These are phyloP conservation scores for Halictus quadricinctus DNA, from an alignment of 2,888 invertebrate species.

Conservation along the genomic window DNA sequence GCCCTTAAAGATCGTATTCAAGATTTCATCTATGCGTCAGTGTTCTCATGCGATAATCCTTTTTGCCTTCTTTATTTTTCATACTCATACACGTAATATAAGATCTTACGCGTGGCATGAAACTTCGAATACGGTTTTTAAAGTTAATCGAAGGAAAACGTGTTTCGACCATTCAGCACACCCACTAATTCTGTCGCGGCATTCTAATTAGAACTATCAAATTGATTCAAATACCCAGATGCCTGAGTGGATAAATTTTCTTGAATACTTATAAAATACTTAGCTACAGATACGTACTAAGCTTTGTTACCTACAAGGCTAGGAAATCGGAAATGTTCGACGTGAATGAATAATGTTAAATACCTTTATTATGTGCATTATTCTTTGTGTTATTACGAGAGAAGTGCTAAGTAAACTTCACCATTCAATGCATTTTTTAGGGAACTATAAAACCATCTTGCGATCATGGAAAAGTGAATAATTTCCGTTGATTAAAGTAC, in stretches of 20 bases:
- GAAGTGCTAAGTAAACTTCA: neutral
- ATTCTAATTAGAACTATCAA: conserved; percentile 19
- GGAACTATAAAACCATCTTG: neutral
- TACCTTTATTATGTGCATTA: neutral
- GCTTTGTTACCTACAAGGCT: neutral
- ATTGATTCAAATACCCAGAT: neutral
- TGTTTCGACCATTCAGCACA: conserved; percentile 24
- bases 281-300: neutral
- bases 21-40: conserved; percentile 23
- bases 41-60: conserved; percentile 28
- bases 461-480: neutral
- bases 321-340: neutral
- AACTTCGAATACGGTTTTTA: neutral
- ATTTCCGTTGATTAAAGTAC: neutral
- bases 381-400: neutral
- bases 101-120: conserved; percentile 9
- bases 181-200: conserved; percentile 16
- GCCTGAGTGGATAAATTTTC: neutral
- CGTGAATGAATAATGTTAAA: neutral
- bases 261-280: neutral
- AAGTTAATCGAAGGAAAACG: neutral
- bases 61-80: conserved; percentile 40
- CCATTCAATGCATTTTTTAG: neutral
- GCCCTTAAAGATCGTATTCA: conserved; percentile 20
- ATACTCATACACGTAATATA: conserved; percentile 18